Conservation (phyloP, 64 coral and sea anemone species). For the Pocillopora damicornis region DNA sequence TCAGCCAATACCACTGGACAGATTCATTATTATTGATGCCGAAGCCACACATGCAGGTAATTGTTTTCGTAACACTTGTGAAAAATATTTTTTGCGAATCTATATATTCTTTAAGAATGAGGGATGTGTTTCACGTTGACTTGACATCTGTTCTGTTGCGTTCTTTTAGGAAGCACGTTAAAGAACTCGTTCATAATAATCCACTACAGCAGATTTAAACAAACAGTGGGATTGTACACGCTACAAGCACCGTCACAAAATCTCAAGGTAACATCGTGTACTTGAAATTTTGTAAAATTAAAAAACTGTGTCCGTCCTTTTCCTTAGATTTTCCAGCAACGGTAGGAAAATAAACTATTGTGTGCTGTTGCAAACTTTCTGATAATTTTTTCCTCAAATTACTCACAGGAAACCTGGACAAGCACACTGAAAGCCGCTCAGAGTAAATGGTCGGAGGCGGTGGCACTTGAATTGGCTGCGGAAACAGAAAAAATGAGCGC, state of each 20-base stretch:
- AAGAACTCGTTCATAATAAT: constrained; percentile 90
- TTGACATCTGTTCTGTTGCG: not conserved
- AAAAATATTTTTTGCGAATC: not conserved
- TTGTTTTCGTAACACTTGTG: not conserved
- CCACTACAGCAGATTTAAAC: constrained; percentile 91
- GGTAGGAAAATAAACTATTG: no score
- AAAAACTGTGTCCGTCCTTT: no score
- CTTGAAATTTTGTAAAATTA: not conserved
- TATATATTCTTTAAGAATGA: not conserved
- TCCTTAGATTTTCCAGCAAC: no score
- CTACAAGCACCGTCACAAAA: constrained; percentile 86
- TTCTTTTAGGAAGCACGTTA: constrained; percentile 64
- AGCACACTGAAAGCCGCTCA: constrained; percentile 77
- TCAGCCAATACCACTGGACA: constrained; percentile 88
- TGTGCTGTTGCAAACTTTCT: not conserved
- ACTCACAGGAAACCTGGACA: constrained; percentile 79
- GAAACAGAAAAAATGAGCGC: constrained; percentile 60
- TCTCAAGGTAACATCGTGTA: constrained; percentile 53
- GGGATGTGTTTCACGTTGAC: not conserved
- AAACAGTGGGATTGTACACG: constrained; percentile 81
- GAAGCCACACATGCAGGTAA: constrained; percentile 83
- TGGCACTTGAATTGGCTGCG: constrained; percentile 67
- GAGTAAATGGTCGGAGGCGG: constrained; percentile 79
- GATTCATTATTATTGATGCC: constrained; percentile 84
- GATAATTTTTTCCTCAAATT: not conserved